Evolutionary conservation across 2,888 invertebrate genomes (phyloP), one percentile per base, ranked within the genome.

Genomic region (Diarsia mendica): DNA sequence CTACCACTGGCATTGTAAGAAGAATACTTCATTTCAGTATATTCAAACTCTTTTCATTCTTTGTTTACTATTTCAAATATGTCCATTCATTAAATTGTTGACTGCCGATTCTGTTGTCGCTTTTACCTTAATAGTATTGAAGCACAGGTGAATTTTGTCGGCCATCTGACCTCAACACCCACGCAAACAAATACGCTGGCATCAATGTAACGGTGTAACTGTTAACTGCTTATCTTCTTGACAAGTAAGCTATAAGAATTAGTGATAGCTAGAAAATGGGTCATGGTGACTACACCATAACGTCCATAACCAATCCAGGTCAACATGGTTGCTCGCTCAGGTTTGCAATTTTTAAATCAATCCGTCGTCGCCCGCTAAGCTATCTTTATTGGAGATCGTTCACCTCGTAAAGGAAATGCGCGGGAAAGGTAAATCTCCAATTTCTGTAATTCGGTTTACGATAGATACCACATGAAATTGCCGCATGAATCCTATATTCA

Each of bases 311-410:
- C 44, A 51, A 84, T 75, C 75, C 72, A 84, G 85, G 82, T 72
- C 72, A 81, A n/a, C 23, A 5, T 49, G 58, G 71, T 46, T 70
- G 20, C 60, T 48, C 51, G 44, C 51, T 53, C 49, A 69, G 39
- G 69, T 49, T 79, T 80, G 84, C 69, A 81, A 72, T 81, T 82
- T 82, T 82, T 72, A 67, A 82, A 81, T 84, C 46, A 72, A 70
- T 60, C 64, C 63, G 23, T 65, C 44, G 58, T 65, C 44, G 58
- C 49, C 20, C 33, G 55, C 67, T 46, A n/a, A 44, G 66, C 46
- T 82, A 84, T 82, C 80, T 82, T 75, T 80, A 84, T 80, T 75
- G 51, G 46, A 70, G 84, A 82, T 84, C 84, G 64, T 75, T 80
- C 68, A 70, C 84, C 65, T 75, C 46, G 60, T 60, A 55, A 75